phyloP scores from a whole-genome alignment of 2,888 invertebrate genomes.

The Noctua janthe region DNA sequence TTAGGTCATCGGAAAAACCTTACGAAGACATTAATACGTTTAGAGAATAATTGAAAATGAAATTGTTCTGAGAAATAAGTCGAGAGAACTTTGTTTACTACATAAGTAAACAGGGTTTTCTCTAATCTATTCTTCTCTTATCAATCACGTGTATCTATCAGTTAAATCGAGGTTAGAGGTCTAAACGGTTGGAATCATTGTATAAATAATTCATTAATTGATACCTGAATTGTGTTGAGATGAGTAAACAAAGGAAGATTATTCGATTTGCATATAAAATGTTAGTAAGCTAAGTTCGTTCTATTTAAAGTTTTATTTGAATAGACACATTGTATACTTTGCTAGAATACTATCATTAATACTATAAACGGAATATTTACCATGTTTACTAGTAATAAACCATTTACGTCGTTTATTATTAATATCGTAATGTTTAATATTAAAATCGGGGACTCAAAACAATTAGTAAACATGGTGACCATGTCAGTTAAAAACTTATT shows the following conservation, averaged over 20 bases:
- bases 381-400: too few relatives aligned
- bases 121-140: constrained; percentile 6
- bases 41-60: neutral
- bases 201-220: constrained; percentile 48
- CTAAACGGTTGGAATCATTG: constrained; percentile 6
- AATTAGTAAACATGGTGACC: too few relatives aligned
- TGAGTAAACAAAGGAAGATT: neutral
- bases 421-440: too few relatives aligned
- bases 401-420: too few relatives aligned
- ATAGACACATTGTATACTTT: neutral
- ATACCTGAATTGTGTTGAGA: constrained; percentile 15
- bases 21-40: neutral
- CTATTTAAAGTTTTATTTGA: neutral
- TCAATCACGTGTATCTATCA: constrained; percentile 43
- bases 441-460: too few relatives aligned
- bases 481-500: neutral
- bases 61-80: constrained; percentile 11
- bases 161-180: constrained; percentile 36
- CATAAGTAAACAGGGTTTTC: constrained; percentile 21
- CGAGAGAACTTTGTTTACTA: neutral
- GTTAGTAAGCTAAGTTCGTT: neutral
- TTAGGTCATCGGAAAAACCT: constrained; percentile 2
- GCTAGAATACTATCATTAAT: neutral
- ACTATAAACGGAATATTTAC: too few relatives aligned
- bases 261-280: neutral